These are phyloP conservation scores for Molossus alvarezi DNA, from an alignment of 2,797 vertebrate species.

Conservation along the genomic window DNA sequence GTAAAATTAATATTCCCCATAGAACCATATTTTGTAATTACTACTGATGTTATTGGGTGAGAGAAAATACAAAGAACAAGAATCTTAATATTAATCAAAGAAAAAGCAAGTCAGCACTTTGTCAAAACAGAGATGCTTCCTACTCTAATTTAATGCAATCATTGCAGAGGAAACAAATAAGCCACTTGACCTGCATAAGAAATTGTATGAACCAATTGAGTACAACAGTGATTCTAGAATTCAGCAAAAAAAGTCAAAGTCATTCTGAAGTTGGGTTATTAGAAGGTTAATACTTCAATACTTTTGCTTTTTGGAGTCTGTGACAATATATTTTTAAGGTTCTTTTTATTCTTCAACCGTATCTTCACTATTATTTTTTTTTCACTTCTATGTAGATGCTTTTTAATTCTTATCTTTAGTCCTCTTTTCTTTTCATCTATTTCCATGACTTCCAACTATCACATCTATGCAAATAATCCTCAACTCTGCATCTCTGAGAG, in stretches of 20 bases:
- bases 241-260: background rate
- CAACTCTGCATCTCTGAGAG: background rate
- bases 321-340: background rate
- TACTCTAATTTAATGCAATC: slow-evolving; percentile 3
- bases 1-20: slow-evolving; percentile 69
- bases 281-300: background rate
- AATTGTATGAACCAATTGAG: background rate
- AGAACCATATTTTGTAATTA: slow-evolving; percentile 37
- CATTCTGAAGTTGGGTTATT: background rate
- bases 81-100: slow-evolving; percentile 65
- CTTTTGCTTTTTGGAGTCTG: background rate
- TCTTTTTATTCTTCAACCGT: background rate
- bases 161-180: slow-evolving; percentile 14
- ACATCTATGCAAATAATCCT: background rate
- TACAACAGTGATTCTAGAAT: background rate
- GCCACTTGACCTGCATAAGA: background rate
- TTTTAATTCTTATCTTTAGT: background rate
- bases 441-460: background rate
- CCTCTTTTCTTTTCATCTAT: background rate
- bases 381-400: background rate
- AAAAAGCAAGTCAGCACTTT: slow-evolving; percentile 48
- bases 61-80: slow-evolving; percentile 71
- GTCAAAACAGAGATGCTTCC: slow-evolving; percentile 13
- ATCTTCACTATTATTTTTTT: background rate
- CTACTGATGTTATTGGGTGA: slow-evolving; percentile 59